Evolutionary conservation across 2,113 vertebrate genomes (phyloP).

Genomic region (Cyprinodon tularosa): DNA sequence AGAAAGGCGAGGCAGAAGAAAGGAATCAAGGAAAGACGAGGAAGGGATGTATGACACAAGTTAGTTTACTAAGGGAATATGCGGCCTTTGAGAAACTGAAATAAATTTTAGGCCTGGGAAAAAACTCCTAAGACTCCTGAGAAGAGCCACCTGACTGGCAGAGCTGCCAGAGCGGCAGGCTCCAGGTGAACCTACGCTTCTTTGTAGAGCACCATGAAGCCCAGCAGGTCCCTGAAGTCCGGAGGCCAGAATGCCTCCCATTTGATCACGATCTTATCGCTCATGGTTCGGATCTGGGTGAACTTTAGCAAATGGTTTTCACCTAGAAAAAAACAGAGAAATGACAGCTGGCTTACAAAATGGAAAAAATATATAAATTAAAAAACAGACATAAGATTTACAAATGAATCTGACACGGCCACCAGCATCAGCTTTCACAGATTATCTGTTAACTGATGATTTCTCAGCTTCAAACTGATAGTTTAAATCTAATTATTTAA

Average conservation of each 20-base stretch:
- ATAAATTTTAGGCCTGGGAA: not conserved
- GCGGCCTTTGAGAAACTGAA: not conserved
- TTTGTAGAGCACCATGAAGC: slow-evolving; percentile 98
- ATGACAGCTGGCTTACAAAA: not conserved
- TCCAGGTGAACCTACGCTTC: slow-evolving; percentile 88
- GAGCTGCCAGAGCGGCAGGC: not conserved
- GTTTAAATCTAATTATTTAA: not conserved
- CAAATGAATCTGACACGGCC: slow-evolving; percentile 1
- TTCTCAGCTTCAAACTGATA: not conserved
- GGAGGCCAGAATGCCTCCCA: slow-evolving; percentile 95
- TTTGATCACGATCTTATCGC: slow-evolving; percentile 90
- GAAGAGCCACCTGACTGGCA: slow-evolving; percentile 15
- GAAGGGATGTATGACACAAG: not conserved
- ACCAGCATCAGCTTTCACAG: not conserved
- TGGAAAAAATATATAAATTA: not conserved
- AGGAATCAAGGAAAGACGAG: no score
- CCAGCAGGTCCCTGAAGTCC: slow-evolving; percentile 94
- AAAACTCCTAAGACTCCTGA: no score
- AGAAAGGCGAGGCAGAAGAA: not conserved
- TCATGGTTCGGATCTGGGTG: slow-evolving; percentile 82
- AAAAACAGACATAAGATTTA: not conserved
- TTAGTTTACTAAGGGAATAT: not conserved
- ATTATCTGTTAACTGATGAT: not conserved
- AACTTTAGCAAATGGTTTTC: slow-evolving; percentile 90
- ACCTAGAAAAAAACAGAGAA: slow-evolving; percentile 74